Evolutionary conservation across 2,797 vertebrate species (phyloP).

Genomic region (Dipus sagitta): DNA sequence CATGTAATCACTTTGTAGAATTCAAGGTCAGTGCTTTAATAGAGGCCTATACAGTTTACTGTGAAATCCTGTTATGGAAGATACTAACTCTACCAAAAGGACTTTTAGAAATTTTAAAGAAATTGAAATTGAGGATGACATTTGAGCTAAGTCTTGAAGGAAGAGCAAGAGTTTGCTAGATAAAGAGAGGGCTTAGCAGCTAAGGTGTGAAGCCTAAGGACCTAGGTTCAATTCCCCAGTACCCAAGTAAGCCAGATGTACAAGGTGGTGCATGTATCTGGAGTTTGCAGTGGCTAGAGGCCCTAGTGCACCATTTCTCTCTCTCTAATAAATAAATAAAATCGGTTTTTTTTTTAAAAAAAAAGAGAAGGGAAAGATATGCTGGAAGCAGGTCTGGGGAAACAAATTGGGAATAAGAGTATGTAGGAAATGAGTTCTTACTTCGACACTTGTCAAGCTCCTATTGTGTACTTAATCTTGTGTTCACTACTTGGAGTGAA

Average conservation of each 20-base stretch:
- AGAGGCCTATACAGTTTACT: background rate
- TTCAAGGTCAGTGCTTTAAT: background rate
- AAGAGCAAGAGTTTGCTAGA: background rate
- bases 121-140: background rate
- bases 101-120: background rate
- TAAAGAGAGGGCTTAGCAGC: background rate
- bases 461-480: background rate
- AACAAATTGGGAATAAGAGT: background rate
- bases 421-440: background rate
- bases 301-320: no score
- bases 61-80: background rate
- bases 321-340: no score
- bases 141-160: constrained; percentile 1
- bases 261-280: no score
- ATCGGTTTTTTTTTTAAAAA: no score
- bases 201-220: no score
- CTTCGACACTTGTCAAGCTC: background rate
- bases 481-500: background rate
- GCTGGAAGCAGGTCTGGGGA: background rate
- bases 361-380: background rate
- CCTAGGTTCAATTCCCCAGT: no score
- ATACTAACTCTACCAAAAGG: background rate
- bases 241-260: no score
- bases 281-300: no score
- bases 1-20: background rate